Conservation (phyloP, 2,888 invertebrate species). For the Leptarthrus brevirostris region DNA sequence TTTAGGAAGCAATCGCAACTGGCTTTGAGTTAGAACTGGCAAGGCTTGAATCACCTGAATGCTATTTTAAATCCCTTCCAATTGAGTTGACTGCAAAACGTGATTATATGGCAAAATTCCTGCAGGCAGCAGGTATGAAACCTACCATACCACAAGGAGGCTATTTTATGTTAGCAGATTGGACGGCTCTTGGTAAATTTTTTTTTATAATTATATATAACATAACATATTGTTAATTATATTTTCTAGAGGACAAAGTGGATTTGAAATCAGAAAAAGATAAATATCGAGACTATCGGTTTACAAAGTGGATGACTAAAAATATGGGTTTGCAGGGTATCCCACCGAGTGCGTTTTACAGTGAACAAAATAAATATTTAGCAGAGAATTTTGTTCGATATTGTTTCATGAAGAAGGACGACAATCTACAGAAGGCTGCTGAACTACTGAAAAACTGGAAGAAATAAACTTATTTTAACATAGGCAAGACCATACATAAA, state of each 20-base stretch:
- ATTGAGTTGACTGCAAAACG: conserved; percentile 81
- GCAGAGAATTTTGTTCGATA: conserved; percentile 90
- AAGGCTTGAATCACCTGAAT: conserved; percentile 77
- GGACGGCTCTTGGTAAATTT: conserved; percentile 76
- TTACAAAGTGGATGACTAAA: conserved; percentile 96
- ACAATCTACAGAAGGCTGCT: conserved; percentile 75
- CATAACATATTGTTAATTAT: too few species aligned
- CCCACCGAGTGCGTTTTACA: conserved; percentile 95
- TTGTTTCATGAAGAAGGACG: conserved; percentile 93
- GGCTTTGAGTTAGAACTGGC: conserved; percentile 88
- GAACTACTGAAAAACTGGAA: conserved; percentile 74
- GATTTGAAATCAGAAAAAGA: conserved; percentile 78
- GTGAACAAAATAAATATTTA: conserved; percentile 78
- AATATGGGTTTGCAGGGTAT: conserved; percentile 93
- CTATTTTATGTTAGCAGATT: conserved; percentile 97
- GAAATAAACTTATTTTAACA: too few species aligned
- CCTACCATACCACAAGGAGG: conserved; percentile 96
- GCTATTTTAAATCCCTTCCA: conserved; percentile 84
- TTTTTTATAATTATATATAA: neutral
- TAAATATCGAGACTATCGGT: conserved; percentile 85
- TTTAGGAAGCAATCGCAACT: conserved; percentile 89
- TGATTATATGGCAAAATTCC: conserved; percentile 80
- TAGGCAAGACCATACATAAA: too few species aligned
- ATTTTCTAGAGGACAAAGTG: conserved; percentile 76
- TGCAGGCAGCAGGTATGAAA: conserved; percentile 84